Conservation (phyloP, 2,797 vertebrate genomes). For the Mormyrops boulengeri region DNA sequence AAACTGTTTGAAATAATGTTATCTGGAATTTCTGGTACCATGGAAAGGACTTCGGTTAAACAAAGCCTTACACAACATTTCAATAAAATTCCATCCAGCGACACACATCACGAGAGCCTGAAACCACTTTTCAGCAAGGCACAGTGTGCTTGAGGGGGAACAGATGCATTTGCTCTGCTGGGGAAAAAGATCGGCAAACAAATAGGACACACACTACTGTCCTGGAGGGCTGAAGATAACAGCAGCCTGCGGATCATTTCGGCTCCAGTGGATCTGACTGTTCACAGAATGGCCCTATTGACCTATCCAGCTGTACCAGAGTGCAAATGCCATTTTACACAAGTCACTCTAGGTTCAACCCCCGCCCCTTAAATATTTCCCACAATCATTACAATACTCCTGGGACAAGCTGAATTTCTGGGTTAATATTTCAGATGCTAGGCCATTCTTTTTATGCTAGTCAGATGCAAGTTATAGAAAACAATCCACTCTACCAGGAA, state of each 20-base stretch:
- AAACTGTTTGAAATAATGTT: constrained; percentile 19
- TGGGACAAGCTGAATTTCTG: not conserved
- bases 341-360: not conserved
- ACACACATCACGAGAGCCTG: constrained; percentile 42
- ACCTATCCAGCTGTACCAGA: not conserved
- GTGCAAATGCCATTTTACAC: not conserved
- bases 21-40: constrained; percentile 31
- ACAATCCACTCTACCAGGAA: not conserved
- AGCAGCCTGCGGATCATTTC: not conserved
- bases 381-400: not conserved
- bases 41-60: constrained; percentile 38
- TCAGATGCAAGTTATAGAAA: not conserved
- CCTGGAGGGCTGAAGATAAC: not conserved
- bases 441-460: not conserved
- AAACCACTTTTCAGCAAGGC: constrained; percentile 57
- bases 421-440: not conserved
- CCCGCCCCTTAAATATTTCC: not conserved
- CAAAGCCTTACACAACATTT: constrained; percentile 30
- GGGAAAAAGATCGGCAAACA: constrained; percentile 20
- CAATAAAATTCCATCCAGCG: constrained; percentile 44
- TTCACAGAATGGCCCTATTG: not conserved
- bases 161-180: constrained; percentile 47
- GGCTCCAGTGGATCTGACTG: not conserved
- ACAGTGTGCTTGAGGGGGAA: constrained; percentile 55
- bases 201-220: not conserved